Percentiles rank a stretch among this genome's conserved stretches.
phyloP scores from a whole-genome alignment of 2,113 vertebrate genomes.

The Aegithalos caudatus region DNA sequence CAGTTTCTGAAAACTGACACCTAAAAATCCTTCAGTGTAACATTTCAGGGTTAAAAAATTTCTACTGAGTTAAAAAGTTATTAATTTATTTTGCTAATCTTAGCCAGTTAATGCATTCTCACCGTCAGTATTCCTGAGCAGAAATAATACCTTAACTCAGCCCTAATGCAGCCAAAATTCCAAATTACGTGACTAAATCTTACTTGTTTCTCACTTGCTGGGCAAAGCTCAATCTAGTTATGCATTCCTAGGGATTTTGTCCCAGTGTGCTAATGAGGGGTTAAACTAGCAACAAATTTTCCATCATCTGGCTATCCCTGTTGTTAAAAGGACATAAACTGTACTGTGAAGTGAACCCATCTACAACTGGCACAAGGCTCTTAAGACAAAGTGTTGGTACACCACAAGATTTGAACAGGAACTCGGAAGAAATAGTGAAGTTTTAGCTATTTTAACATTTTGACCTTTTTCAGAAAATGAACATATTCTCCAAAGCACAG shows the following conservation, averaged over 20 bases:
- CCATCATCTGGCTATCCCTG: not conserved
- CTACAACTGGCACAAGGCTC: not conserved
- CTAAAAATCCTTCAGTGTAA: not conserved
- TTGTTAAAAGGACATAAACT: not conserved
- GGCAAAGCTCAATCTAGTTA: not conserved
- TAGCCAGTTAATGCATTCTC: not conserved
- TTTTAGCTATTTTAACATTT: slow-evolving; percentile 61
- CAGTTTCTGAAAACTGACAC: not conserved
- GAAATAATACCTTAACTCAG: not conserved
- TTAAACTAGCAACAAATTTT: not conserved
- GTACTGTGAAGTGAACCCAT: not conserved
- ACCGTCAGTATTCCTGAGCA: not conserved
- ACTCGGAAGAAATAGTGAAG: not conserved
- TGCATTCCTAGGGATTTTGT: not conserved
- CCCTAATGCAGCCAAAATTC: not conserved
- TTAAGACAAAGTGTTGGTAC: not conserved
- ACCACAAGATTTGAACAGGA: not conserved
- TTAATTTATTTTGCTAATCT: not conserved
- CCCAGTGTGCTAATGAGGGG: not conserved
- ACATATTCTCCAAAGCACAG: slow-evolving; percentile 60
- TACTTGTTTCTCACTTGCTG: not conserved
- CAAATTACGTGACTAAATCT: not conserved
- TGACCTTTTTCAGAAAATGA: slow-evolving; percentile 72
- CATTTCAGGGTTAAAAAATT: not conserved
- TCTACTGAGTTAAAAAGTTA: not conserved